Base-by-base conservation (phyloP, 2,888 invertebrate species). In the Sympetrum striolatum region DNA sequence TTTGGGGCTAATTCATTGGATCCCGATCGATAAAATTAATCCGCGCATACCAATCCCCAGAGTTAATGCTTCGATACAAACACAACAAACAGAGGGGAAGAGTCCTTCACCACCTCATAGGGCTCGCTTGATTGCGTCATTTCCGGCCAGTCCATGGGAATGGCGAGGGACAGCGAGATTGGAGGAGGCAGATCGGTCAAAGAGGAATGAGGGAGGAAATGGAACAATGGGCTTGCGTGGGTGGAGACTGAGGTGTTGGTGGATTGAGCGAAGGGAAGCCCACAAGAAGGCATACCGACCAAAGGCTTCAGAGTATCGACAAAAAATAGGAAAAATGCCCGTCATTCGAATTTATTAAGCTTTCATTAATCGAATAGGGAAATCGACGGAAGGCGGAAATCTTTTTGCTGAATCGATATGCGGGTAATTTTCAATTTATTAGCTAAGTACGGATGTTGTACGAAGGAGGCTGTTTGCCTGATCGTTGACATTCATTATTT, bases 211-310 rank as follows among this genome's bases (percentile, higher is more conserved):
- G 80, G 35, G 80, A 53, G 81, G 81, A 82, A 82, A 82, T 82
- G 81, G 81, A 82, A 82, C 81, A 82, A 82, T 82, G 81, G 53
- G 81, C 44, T 82, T 82, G 81, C 81, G 81, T 82, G 81, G 81
- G 81, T 53, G 81, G 53, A 53, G 48, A 25, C 14, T 14, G 80
- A 80, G 35, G 80, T 80, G 80, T 80, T 37, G 80, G n/a, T 37
- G 37, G 80, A 31, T 10, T 31, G 25, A 35, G 48, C 53, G 81
- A 25, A 10, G 25, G 81, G 81, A 44, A 82, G 81, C 53, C 81
- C 81, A 15, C 25, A 25, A 22, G 64, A 64, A n/a, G 60, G 15
- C 22, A n/a, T 60, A 12, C 64, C 8, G n/a, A n/a, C 64, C 64
- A 25, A 22, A 64, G 64, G 12, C 5, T 64, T n/a, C 64, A 64